These are phyloP conservation scores for Drosophila algonquin DNA, from an alignment of 2,888 invertebrate genomes.

Conservation along the genomic window DNA sequence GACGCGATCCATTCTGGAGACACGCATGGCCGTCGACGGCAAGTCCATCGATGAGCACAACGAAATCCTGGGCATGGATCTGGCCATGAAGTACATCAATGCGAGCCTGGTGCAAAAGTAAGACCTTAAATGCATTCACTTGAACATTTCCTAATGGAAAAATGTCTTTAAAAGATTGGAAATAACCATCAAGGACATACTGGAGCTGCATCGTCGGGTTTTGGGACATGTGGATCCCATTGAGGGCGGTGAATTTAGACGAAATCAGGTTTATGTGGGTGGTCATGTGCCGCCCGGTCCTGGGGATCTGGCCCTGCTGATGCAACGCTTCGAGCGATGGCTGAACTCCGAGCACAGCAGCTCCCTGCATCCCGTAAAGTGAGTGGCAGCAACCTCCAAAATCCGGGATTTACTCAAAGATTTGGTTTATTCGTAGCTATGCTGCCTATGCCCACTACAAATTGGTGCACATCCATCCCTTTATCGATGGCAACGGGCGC, in stretches of 20 bases:
- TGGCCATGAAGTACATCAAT: constrained; percentile 96
- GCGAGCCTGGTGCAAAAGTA: constrained; percentile 89
- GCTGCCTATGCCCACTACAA: constrained; percentile 99
- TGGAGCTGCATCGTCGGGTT: constrained; percentile 96
- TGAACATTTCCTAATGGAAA: not conserved
- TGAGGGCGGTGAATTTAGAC: constrained; percentile 94
- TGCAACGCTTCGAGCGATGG: constrained; percentile 96
- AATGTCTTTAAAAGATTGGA: constrained; percentile 86
- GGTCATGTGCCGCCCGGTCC: constrained; percentile 97
- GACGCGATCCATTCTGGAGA: constrained; percentile 95
- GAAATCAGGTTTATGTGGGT: constrained; percentile 96
- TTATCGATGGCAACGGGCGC: constrained; percentile 97
- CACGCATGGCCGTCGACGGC: constrained; percentile 92
- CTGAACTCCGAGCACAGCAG: constrained; percentile 94
- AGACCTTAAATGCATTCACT: constrained; percentile 22
- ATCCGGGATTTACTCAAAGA: not conserved
- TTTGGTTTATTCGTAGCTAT: constrained; percentile 86
- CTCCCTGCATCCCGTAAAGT: constrained; percentile 94
- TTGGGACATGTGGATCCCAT: constrained; percentile 97
- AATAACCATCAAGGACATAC: constrained; percentile 92
- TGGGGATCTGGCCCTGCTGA: constrained; percentile 90
- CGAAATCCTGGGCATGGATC: constrained; percentile 96
- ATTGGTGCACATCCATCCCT: constrained; percentile 98
- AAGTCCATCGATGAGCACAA: constrained; percentile 98
- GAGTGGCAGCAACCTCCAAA: constrained; percentile 25